Percentiles rank a stretch among this genome's conserved stretches.
Conservation (phyloP, 2,797 vertebrate genomes). For the Gymnoscopelus microlampas region DNA sequence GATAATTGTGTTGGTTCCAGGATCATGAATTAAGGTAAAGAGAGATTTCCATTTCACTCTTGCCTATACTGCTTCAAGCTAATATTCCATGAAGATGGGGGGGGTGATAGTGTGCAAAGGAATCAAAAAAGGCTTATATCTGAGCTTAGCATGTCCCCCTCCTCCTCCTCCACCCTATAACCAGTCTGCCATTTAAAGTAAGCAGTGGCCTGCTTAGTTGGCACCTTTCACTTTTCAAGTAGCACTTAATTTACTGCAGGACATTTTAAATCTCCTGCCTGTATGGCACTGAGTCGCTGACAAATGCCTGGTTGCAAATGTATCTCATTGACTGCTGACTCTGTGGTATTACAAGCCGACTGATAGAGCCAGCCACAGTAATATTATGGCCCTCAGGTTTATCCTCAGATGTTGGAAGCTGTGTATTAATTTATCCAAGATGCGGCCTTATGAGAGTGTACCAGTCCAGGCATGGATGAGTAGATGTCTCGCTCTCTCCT, state of each 20-base stretch:
- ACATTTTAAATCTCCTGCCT: slow-evolving; percentile 76
- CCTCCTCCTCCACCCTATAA: slow-evolving; percentile 37
- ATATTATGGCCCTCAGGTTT: slow-evolving; percentile 71
- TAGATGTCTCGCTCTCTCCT: slow-evolving; percentile 29
- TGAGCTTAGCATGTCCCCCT: slow-evolving; percentile 16
- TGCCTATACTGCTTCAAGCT: background rate
- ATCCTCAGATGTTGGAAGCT: slow-evolving; percentile 72
- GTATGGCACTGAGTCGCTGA: slow-evolving; percentile 63
- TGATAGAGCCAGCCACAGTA: slow-evolving; percentile 65
- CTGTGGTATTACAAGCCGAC: slow-evolving; percentile 66
- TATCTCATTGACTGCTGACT: slow-evolving; percentile 78
- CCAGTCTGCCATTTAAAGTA: slow-evolving; percentile 64
- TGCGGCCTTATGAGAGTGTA: slow-evolving; percentile 58
- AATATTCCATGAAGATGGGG: background rate
- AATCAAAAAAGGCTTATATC: slow-evolving; percentile 1
- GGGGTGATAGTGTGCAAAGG: background rate
- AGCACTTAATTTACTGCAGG: slow-evolving; percentile 73
- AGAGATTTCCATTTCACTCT: background rate
- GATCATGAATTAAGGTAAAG: background rate
- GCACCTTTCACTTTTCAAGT: slow-evolving; percentile 75
- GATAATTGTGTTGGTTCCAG: background rate
- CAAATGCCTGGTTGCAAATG: slow-evolving; percentile 78
- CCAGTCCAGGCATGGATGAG: slow-evolving; percentile 49
- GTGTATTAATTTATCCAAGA: slow-evolving; percentile 75
- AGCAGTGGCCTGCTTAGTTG: slow-evolving; percentile 75